A percentile compares a stretch with the other conserved stretches of the same genome.
phyloP scores from a whole-genome alignment of 1,140 invertebrate genomes.

The Hyposmocoma kahamanoa region DNA sequence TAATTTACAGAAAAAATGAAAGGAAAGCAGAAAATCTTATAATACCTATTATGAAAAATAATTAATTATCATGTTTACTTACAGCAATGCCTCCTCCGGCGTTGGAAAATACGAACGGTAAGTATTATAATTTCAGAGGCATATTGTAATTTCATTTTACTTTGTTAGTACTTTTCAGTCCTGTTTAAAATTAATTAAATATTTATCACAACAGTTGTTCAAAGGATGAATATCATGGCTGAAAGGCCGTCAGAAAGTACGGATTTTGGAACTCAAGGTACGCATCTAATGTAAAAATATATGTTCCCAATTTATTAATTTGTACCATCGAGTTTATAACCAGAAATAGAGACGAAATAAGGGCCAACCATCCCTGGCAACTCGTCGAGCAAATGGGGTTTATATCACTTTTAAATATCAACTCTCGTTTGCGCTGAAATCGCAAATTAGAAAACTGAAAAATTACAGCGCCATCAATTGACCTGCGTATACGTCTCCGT shows the following conservation, averaged over 20 bases:
- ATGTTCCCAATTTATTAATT: too few species aligned
- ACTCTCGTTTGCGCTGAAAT: too few species aligned
- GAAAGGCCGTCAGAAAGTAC: constrained; percentile 57
- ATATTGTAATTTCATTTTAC: background rate
- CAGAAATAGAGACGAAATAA: too few species aligned
- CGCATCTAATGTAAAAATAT: constrained; percentile 16
- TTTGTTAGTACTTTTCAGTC: background rate
- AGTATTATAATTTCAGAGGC: constrained; percentile 4
- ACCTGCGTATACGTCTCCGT: too few species aligned
- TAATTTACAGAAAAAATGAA: too few species aligned
- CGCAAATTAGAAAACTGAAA: too few species aligned
- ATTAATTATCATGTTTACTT: constrained; percentile 16
- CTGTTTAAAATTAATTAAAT: background rate
- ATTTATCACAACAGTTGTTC: constrained; percentile 33
- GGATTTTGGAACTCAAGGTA: constrained; percentile 61
- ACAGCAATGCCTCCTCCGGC: constrained; percentile 53
- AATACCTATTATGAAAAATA: background rate
- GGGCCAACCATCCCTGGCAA: too few species aligned
- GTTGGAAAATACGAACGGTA: constrained; percentile 60
- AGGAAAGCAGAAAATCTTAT: too few species aligned
- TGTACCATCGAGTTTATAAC: too few species aligned
- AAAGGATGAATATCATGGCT: constrained; percentile 55
- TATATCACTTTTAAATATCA: constrained; percentile 4
- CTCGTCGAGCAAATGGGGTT: too few species aligned
- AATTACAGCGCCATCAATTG: too few species aligned